Evolutionary conservation across 2,797 vertebrate species (phyloP).

Genomic region (Neoniphon sammara): DNA sequence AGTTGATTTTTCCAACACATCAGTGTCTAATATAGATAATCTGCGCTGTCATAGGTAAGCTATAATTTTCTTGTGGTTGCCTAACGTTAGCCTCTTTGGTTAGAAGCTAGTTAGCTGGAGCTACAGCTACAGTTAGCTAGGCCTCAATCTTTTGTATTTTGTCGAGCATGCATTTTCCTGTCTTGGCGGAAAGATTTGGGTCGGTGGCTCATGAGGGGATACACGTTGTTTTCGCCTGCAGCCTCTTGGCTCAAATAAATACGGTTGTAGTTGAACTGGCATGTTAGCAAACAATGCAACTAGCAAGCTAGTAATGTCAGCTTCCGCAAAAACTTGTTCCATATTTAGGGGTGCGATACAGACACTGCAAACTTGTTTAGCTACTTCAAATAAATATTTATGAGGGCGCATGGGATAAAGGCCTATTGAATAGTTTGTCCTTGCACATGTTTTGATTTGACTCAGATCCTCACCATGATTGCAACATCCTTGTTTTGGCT

Average conservation of each 20-base stretch:
- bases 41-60: conserved; percentile 59
- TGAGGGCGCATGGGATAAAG: background rate
- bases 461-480: background rate
- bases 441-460: background rate
- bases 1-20: background rate
- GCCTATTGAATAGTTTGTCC: no score
- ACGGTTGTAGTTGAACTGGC: background rate
- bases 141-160: conserved; percentile 79
- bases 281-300: conserved; percentile 15
- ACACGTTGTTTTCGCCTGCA: conserved; percentile 40
- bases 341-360: conserved; percentile 20
- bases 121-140: conserved; percentile 64
- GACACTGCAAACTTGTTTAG: conserved; percentile 25
- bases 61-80: conserved; percentile 11
- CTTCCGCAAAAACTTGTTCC: conserved; percentile 71
- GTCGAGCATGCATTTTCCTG: conserved; percentile 64
- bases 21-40: background rate
- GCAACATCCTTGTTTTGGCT: conserved; percentile 33
- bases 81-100: conserved; percentile 31
- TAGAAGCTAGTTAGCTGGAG: conserved; percentile 40
- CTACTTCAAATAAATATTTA: background rate
- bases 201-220: conserved; percentile 38
- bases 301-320: conserved; percentile 41
- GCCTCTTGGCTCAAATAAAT: background rate
- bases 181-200: conserved; percentile 63